phyloP scores from a whole-genome alignment of 2,888 invertebrate genomes.

The Drosophila emarginata region DNA sequence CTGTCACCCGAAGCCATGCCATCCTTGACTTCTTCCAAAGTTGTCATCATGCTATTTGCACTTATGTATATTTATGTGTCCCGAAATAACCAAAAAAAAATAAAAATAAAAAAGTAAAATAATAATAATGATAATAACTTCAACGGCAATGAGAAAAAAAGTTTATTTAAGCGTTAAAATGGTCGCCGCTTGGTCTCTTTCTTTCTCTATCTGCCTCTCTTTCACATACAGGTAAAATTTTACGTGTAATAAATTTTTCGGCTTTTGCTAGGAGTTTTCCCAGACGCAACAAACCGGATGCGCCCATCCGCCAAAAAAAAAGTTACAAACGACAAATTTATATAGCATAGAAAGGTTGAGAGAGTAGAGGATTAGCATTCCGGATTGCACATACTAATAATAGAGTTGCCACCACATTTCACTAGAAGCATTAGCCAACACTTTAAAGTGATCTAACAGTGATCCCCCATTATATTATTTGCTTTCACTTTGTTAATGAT shows the following conservation, averaged over 20 bases:
- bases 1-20: not conserved
- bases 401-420: not conserved
- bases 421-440: too few species aligned
- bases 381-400: not conserved
- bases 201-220: not conserved
- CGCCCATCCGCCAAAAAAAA: slow-evolving; percentile 18
- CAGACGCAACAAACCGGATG: slow-evolving; percentile 44
- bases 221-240: slow-evolving; percentile 64
- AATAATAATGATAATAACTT: not conserved
- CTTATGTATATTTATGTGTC: slow-evolving; percentile 41
- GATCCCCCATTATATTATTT: too few species aligned
- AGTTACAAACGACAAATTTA: slow-evolving; percentile 42
- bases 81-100: not conserved
- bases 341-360: not conserved
- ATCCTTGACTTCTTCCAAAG: not conserved
- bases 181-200: slow-evolving; percentile 31
- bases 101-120: slow-evolving; percentile 11
- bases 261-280: slow-evolving; percentile 42
- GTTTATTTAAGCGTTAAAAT: slow-evolving; percentile 61
- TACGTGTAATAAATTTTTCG: slow-evolving; percentile 70
- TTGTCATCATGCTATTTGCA: slow-evolving; percentile 31
- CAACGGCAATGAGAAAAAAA: slow-evolving; percentile 35
- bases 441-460: too few species aligned
- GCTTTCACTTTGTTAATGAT: too few species aligned
- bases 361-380: not conserved